Conservation (phyloP, 2,797 vertebrate genomes). For the Xenops minutus region DNA sequence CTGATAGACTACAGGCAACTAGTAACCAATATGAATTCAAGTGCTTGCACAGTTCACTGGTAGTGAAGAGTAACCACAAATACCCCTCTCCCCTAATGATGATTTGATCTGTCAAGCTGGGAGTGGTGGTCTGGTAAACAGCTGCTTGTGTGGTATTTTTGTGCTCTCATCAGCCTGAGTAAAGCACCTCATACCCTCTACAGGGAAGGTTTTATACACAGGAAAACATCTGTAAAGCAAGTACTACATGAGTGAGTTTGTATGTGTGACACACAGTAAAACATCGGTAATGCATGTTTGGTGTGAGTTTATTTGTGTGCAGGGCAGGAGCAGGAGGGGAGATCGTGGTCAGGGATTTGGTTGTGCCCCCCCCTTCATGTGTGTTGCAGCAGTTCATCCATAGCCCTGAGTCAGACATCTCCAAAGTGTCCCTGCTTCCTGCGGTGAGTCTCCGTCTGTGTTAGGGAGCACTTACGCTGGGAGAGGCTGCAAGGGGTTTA, state of each 20-base stretch:
- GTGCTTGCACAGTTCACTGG: neutral
- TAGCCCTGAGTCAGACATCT: rapidly evolving
- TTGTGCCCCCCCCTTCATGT: neutral
- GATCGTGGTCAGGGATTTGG: neutral
- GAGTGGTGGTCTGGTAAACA: neutral
- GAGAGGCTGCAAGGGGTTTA: neutral
- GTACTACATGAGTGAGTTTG: rapidly evolving
- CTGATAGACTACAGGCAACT: neutral
- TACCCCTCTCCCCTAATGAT: neutral
- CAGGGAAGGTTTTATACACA: neutral
- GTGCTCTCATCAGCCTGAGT: neutral
- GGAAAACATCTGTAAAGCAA: neutral
- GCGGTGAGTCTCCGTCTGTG: neutral
- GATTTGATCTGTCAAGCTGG: neutral
- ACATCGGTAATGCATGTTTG: rapidly evolving
- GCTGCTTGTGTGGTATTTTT: neutral
- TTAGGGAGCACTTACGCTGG: neutral
- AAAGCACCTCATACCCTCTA: neutral
- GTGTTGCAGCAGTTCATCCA: neutral
- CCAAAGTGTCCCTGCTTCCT: neutral
- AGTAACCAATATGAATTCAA: neutral
- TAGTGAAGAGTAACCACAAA: neutral
- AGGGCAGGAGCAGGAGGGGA: neutral
- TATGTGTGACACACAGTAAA: neutral
- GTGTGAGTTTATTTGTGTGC: too few species aligned